Evolutionary conservation across 2,888 invertebrate species (phyloP), one percentile per base, ranked within the genome.

Genomic region (Marasmarcha lunaedactyla): DNA sequence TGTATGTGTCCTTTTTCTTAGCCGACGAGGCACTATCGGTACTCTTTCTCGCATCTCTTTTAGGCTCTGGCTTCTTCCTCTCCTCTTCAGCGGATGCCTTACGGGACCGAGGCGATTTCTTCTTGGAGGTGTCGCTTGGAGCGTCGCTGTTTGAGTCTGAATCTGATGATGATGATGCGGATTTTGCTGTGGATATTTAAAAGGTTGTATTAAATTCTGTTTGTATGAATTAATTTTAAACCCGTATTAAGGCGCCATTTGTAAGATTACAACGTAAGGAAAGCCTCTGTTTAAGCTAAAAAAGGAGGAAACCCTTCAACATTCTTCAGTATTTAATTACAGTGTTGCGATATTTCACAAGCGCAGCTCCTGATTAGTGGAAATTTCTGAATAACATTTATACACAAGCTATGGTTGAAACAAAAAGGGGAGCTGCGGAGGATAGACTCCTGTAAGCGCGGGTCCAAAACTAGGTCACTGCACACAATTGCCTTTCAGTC

Each of bases 1-100:
- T 91, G 46, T 85, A 86, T 5, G 81, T 77, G 6, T 83, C 85
- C n/a, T 84, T 78, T 40, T 87, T 86, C 40, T 68, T 68, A 0
- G 49, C 67, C 0, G 68, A 72, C 0, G 63, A 70, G 0, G 63
- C 52, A 45, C 71, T 71, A 36, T 83, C 83, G 0, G 71, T 73
- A 33, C 85, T 68, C 63, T 72, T 68, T 47, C 52, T 70, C 4
- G 40, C 6, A 9, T 42, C 44, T 7, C 26, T 35, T 30, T 35
- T 44, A 15, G 9, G 9, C 30, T 30, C 30, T 7, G 30, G 30
- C 38, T 44, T 2, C 27, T 14, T 7, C 38, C 41, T 14, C 52
- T 66, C 4, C 62, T 69, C n/a, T 74, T 78, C 0, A 72, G 69
- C n/a, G 68, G 63, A 1, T 0, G 63, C 50, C 15, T 67, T 71